Percentiles rank a stretch among this genome's conserved stretches.
phyloP scores from a whole-genome alignment of 2,797 vertebrate species.

The Epinephelus coioides region DNA sequence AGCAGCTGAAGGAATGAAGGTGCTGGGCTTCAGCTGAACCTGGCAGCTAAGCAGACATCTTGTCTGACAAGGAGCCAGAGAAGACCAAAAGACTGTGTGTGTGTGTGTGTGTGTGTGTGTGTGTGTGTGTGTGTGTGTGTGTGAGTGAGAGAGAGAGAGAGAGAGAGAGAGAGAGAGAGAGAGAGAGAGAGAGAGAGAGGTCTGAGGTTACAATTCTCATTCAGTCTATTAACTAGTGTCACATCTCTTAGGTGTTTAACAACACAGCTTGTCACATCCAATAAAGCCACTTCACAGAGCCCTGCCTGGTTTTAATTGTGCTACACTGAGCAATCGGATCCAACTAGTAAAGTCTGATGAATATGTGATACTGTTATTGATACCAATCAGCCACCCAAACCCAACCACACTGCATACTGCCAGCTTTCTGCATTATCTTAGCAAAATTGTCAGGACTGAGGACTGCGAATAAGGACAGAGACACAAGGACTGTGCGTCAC shows the following conservation, averaged over 20 bases:
- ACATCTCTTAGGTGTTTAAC: constrained; percentile 10
- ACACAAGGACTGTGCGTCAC: too few relatives aligned
- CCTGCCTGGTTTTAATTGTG: neutral
- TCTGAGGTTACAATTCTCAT: constrained; percentile 3
- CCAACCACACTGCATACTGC: neutral
- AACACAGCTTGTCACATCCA: constrained; percentile 7
- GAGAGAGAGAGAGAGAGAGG: neutral
- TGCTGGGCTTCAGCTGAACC: constrained; percentile 40
- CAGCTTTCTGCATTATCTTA: too few relatives aligned
- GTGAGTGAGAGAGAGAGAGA: too few relatives aligned
- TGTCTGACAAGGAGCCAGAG: constrained; percentile 10
- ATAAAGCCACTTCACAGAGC: neutral
- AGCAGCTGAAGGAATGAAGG: constrained; percentile 44
- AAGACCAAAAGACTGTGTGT: neutral
- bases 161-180: neutral
- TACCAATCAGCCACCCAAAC: neutral
- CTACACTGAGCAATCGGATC: neutral
- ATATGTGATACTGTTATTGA: neutral
- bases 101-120: neutral
- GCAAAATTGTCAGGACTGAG: too few relatives aligned
- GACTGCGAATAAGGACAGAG: too few relatives aligned
- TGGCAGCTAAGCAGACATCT: constrained; percentile 34
- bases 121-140: neutral
- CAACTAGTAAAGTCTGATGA: neutral
- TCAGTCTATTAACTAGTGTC: neutral